Conservation (phyloP, 1,140 invertebrate genomes). For the Aphis gossypii region DNA sequence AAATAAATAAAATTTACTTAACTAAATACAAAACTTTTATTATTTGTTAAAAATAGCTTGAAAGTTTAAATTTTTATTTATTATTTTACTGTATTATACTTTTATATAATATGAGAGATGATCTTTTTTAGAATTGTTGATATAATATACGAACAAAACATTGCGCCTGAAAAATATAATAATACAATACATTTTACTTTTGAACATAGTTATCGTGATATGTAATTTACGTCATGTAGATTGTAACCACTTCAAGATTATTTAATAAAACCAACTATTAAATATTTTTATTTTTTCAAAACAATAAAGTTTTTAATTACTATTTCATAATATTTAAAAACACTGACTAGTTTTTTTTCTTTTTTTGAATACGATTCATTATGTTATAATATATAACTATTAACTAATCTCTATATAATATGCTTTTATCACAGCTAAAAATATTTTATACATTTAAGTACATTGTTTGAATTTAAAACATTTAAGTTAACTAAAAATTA, state of each 20-base stretch:
- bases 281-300: neutral
- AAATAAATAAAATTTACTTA: no score
- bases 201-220: neutral
- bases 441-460: neutral
- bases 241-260: neutral
- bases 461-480: neutral
- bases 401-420: neutral
- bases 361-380: neutral
- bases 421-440: no score
- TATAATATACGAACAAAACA: neutral
- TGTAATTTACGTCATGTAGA: neutral
- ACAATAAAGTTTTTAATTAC: neutral
- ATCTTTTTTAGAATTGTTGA: neutral
- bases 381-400: neutral
- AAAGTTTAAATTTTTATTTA: neutral
- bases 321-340: neutral
- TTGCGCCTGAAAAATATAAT: neutral
- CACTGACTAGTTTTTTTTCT: neutral
- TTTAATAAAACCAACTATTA: neutral
- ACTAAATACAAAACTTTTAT: no score
- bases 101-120: neutral
- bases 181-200: slow-evolving; percentile 32
- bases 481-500: neutral
- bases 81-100: neutral
- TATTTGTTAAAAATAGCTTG: neutral